Conservation (phyloP, 2,113 vertebrate species). For the Hemibates koningsi region DNA sequence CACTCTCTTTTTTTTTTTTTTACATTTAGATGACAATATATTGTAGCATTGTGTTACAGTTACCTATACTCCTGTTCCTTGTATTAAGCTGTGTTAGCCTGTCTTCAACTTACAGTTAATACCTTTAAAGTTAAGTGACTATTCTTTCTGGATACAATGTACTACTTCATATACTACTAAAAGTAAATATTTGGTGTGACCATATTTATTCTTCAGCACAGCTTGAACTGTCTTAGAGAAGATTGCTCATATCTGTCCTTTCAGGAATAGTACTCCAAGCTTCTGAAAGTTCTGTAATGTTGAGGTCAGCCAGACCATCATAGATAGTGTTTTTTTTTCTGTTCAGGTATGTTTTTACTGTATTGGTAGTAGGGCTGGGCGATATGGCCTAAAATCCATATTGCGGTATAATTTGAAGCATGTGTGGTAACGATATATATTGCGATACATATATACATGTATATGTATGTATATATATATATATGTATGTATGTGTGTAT, state of each 20-base stretch:
- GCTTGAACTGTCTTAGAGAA: not conserved
- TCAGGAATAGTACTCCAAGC: no score
- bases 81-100: not conserved
- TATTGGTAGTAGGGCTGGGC: not conserved
- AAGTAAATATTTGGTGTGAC: not conserved
- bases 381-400: not conserved
- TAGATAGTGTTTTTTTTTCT: not conserved
- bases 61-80: not conserved
- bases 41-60: not conserved
- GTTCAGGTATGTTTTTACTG: not conserved
- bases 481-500: accelerated
- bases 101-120: not conserved
- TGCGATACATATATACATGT: not conserved
- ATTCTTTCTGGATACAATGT: not conserved
- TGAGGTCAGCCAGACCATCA: not conserved
- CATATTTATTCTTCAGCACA: not conserved
- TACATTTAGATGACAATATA: not conserved
- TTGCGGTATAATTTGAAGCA: not conserved
- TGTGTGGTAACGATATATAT: not conserved
- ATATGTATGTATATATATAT: no score
- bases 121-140: not conserved
- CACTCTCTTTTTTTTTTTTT: not conserved
- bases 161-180: not conserved
- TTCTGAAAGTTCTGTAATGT: no score
- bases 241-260: not conserved